A percentile compares a stretch with the other conserved stretches of the same genome.
Evolutionary conservation across 2,113 vertebrate species (phyloP).

Genomic region (Cochlearius cochlearius): DNA sequence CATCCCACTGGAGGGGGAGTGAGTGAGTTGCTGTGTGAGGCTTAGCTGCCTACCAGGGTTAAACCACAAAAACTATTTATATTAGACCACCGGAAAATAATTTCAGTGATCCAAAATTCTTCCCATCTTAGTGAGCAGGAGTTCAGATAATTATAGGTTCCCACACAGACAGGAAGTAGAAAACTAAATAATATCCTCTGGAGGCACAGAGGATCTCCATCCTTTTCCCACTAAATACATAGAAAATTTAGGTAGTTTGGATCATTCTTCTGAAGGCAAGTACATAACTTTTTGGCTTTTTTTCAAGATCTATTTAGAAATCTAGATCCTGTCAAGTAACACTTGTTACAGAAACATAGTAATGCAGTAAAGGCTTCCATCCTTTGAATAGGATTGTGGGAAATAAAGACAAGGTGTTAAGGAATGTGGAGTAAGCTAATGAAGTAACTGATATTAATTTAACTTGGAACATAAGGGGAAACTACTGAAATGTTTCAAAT

Average conservation of each 20-base stretch:
- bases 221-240: background rate
- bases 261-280: background rate
- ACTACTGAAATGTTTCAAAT: background rate
- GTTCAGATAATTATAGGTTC: background rate
- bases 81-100: background rate
- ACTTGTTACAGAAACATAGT: background rate
- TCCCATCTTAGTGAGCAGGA: background rate
- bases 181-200: background rate
- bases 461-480: background rate
- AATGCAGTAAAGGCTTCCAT: background rate
- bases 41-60: background rate
- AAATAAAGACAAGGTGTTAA: background rate
- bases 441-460: background rate
- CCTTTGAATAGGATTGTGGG: background rate
- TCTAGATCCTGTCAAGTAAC: background rate
- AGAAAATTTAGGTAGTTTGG: background rate
- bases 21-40: background rate
- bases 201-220: background rate
- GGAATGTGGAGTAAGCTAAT: background rate
- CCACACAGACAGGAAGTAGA: background rate
- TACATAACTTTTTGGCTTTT: background rate
- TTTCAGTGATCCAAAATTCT: background rate
- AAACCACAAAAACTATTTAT: background rate
- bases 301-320: background rate
- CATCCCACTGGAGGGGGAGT: too few species aligned